Base-by-base conservation (phyloP, 1,140 invertebrate genomes). In the Drosophila neocordata region DNA sequence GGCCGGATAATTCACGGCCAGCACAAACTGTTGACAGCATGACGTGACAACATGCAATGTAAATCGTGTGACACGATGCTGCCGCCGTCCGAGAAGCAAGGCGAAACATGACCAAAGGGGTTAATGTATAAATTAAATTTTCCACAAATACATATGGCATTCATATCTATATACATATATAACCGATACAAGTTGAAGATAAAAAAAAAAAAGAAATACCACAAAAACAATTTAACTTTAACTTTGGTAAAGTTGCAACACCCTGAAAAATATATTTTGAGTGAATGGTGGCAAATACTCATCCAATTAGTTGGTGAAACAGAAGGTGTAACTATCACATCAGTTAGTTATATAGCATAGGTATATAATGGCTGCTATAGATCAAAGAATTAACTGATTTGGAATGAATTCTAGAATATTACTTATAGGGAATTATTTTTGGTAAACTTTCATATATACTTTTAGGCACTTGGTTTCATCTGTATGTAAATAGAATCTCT, bases 11-110 rank as follows among this genome's bases (percentile, higher is more conserved):
- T 70, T 70, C 68, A 64, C 55, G 68, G 61, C 44, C 52, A 67
- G 64, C 44, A 60, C 55, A 56, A 41, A 76, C 80, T 79, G 83
- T 88, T 87, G 83, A 87, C 83, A 87, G 84, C 77, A 79, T 88
- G 83, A 88, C 83, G 84, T 87, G 83, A 88, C 84, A 87, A 87
- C 83, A 87, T 87, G 83, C 83, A 83, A 79, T 87, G 82, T 74
- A 87, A 87, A 88, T 88, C 83, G 83, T 83, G 83, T 88, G 83
- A 81, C 78, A 88, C 74, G 75, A 79, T 65, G 83, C 68, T 58
- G 15, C 58, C 27, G 58, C 9, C 35, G 27, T 31, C 27, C 31
- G 58, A 11, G 37, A 34, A 63, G 44, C 20, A 27, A 51, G 12
- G 18, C 37, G 15, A 59, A 59, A 59, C 38, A 44, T 61, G 35